These are phyloP conservation scores for Aviceda subcristata DNA, from an alignment of 2,113 vertebrate species.

Conservation along the genomic window DNA sequence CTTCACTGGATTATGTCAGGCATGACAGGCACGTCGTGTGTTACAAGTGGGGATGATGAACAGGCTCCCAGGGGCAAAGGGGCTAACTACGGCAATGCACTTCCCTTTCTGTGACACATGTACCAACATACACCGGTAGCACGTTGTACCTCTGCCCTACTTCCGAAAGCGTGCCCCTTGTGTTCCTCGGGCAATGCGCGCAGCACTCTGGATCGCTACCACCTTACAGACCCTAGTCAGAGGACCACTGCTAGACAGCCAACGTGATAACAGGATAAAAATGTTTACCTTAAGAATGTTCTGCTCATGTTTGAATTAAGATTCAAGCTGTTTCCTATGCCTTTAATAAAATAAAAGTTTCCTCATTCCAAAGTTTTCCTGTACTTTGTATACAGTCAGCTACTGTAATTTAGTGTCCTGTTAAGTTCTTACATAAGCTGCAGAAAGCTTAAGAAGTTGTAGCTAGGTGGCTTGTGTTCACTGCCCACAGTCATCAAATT, in stretches of 20 bases:
- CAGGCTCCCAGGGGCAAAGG: neutral
- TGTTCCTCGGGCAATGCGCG: neutral
- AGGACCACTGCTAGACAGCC: neutral
- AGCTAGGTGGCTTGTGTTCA: neutral
- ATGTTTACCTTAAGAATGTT: neutral
- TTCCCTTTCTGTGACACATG: neutral
- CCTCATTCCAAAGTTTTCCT: neutral
- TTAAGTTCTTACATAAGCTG: neutral
- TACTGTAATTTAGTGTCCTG: neutral
- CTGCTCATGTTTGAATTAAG: neutral
- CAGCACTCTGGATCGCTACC: neutral
- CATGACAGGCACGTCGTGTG: neutral
- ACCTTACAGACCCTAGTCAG: neutral
- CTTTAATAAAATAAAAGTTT: neutral
- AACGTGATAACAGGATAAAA: neutral
- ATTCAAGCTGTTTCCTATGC: neutral
- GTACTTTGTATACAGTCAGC: neutral
- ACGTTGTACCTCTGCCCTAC: neutral
- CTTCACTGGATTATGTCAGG: neutral
- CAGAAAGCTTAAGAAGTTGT: neutral
- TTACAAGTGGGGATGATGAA: neutral
- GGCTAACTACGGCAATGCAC: neutral
- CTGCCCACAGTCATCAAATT: neutral
- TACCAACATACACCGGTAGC: neutral
- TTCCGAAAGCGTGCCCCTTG: neutral